Evolutionary conservation across 2,113 vertebrate species (phyloP).

Genomic region (Phrynosoma blainvillii): DNA sequence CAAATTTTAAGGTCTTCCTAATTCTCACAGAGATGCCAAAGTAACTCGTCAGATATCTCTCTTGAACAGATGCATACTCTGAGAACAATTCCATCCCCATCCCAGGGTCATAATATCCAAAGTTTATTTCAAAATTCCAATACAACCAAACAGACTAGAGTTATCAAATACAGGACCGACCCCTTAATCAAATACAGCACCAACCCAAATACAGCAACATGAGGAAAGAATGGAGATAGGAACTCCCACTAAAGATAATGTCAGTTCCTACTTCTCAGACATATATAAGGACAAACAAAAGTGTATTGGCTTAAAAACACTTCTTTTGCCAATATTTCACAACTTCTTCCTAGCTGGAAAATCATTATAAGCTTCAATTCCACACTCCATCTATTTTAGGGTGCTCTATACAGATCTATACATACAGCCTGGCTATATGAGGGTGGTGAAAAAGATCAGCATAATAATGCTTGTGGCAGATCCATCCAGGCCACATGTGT

Average conservation of each 20-base stretch:
- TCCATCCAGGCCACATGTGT: too few relatives aligned
- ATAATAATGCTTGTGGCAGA: background rate
- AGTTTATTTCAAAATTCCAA: background rate
- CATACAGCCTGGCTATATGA: background rate
- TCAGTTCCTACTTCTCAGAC: background rate
- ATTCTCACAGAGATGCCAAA: background rate
- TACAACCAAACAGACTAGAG: background rate
- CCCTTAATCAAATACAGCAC: background rate
- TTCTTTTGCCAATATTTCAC: background rate
- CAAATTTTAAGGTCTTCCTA: background rate
- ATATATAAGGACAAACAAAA: background rate
- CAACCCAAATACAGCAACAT: background rate
- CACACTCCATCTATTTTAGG: background rate
- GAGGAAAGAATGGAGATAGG: background rate
- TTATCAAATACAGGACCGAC: background rate
- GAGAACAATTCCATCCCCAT: background rate
- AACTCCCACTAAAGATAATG: background rate
- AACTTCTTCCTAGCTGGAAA: background rate
- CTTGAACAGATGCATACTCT: background rate
- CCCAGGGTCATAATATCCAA: background rate
- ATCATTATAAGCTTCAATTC: background rate
- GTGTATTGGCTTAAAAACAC: background rate
- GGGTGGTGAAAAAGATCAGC: background rate
- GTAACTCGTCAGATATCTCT: background rate
- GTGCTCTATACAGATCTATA: background rate